Conservation (phyloP, 2,797 vertebrate genomes). For the Trematomus bernacchii region DNA sequence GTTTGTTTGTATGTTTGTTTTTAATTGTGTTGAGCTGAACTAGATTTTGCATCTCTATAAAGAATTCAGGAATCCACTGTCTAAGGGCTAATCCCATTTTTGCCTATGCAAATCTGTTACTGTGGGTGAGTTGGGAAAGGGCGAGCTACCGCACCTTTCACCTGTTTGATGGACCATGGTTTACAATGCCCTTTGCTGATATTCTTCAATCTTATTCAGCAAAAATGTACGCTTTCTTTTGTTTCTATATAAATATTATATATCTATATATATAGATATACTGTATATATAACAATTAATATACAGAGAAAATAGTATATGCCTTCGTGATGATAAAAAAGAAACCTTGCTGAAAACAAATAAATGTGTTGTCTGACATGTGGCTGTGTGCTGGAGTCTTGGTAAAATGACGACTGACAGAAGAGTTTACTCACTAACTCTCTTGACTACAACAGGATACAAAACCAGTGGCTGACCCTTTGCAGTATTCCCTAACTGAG, state of each 20-base stretch:
- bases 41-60: constrained; percentile 85
- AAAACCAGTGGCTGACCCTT: constrained; percentile 42
- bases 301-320: constrained; percentile 88
- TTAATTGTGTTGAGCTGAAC: constrained; percentile 84
- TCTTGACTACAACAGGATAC: constrained; percentile 52
- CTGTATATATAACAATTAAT: constrained; percentile 89
- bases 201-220: constrained; percentile 93
- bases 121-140: constrained; percentile 91
- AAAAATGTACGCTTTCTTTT: constrained; percentile 90
- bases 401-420: constrained; percentile 50
- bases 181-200: constrained; percentile 98
- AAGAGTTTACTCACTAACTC: constrained; percentile 18
- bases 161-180: constrained; percentile 91
- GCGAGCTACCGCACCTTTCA: constrained; percentile 85
- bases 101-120: constrained; percentile 99
- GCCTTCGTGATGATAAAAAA: constrained; percentile 87
- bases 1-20: constrained; percentile 79
- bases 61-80: constrained; percentile 98
- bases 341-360: constrained; percentile 94
- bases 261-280: constrained; percentile 87
- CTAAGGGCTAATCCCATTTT: constrained; percentile 98
- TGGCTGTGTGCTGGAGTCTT: constrained; percentile 88
- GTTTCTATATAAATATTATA: constrained; percentile 93
- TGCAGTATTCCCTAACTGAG: constrained; percentile 58
- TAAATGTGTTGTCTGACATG: constrained; percentile 94